Conservation (phyloP, 2,113 vertebrate species). For the Entelurus aequoreus region DNA sequence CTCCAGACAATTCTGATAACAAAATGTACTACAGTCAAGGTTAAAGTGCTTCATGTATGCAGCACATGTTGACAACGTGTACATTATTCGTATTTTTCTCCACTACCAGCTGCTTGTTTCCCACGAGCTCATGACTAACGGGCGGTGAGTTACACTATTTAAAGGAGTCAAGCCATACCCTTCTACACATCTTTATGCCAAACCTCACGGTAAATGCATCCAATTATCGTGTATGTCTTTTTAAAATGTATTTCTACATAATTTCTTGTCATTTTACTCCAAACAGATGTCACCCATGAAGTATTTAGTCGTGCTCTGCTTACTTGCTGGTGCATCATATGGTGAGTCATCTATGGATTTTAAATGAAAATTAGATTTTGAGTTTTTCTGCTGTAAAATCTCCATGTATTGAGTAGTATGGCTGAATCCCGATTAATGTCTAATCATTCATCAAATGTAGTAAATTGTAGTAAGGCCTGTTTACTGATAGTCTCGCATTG, state of each 20-base stretch:
- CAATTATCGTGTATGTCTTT: not conserved
- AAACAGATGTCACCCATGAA: slow-evolving; percentile 53
- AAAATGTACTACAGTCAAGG: not conserved
- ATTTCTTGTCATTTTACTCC: not conserved
- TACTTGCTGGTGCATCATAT: slow-evolving; percentile 29
- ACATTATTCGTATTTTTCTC: not conserved
- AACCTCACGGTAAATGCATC: slow-evolving; percentile 30
- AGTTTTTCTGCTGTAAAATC: too few relatives aligned
- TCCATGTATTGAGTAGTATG: too few relatives aligned
- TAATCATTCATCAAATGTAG: too few relatives aligned
- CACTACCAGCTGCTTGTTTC: slow-evolving; percentile 25
- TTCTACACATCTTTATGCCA: not conserved
- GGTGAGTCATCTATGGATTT: slow-evolving; percentile 34
- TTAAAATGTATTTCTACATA: not conserved
- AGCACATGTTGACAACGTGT: not conserved
- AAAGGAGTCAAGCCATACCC: not conserved
- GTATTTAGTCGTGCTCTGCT: slow-evolving; percentile 35
- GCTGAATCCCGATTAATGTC: too few relatives aligned
- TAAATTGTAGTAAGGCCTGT: too few relatives aligned
- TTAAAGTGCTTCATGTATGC: not conserved
- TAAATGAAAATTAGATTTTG: too few relatives aligned
- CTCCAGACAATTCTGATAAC: too few relatives aligned
- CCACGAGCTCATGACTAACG: not conserved
- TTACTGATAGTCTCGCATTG: too few relatives aligned
- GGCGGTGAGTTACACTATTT: slow-evolving; percentile 7